Evolutionary conservation across 2,113 vertebrate genomes (phyloP).

Genomic region (Heterocephalus glaber): DNA sequence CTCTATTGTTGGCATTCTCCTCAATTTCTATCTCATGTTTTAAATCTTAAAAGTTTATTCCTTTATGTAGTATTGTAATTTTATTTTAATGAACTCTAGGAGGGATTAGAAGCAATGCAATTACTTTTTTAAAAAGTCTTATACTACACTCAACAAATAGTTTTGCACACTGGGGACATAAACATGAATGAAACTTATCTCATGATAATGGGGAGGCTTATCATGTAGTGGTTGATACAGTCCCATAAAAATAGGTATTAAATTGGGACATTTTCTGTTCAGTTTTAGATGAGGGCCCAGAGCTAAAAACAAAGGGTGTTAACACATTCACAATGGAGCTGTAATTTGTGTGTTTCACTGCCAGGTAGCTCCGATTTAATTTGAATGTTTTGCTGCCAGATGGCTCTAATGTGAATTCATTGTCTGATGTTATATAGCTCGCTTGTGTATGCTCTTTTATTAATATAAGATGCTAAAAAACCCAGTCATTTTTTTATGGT

Average conservation of each 20-base stretch:
- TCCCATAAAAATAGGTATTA: background rate
- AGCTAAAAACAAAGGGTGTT: constrained; percentile 2
- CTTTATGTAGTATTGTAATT: background rate
- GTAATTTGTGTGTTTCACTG: background rate
- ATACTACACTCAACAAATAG: background rate
- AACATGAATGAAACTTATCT: constrained; percentile 29
- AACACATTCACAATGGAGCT: background rate
- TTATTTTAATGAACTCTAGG: constrained; percentile 40
- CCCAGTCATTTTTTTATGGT: background rate
- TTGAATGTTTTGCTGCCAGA: background rate
- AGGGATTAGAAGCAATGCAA: background rate
- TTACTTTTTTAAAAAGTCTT: background rate
- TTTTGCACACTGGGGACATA: background rate
- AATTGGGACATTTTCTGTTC: background rate
- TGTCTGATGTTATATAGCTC: background rate
- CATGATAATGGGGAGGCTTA: background rate
- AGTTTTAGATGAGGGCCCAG: constrained; percentile 34
- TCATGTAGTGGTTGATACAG: background rate
- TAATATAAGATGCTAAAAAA: background rate
- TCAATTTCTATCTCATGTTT: constrained; percentile 32
- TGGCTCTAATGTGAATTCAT: background rate
- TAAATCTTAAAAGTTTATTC: constrained; percentile 46
- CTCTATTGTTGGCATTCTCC: background rate
- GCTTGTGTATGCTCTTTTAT: background rate
- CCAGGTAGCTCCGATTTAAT: background rate